phyloP scores from a whole-genome alignment of 1,140 invertebrate species.

The Dolichoris vasculosae region DNA sequence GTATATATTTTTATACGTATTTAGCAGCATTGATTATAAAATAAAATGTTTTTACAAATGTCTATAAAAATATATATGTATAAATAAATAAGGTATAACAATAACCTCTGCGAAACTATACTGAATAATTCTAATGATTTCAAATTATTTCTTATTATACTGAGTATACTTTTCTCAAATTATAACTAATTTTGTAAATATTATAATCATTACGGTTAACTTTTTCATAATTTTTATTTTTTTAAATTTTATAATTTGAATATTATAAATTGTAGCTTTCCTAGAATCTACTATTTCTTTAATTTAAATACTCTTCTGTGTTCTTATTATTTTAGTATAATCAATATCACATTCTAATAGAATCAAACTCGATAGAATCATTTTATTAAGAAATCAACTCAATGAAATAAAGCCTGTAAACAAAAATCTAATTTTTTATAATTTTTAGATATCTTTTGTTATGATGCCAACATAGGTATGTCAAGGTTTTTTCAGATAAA shows the following conservation, averaged over 20 bases:
- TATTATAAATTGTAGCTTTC: too few species aligned
- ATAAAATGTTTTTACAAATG: neutral
- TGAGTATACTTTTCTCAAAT: too few species aligned
- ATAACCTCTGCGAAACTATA: too few species aligned
- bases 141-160: too few species aligned
- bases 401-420: neutral
- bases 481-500: constrained; percentile 14
- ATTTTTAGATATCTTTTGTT: constrained; percentile 13
- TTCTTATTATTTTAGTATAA: neutral
- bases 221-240: neutral
- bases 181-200: too few species aligned
- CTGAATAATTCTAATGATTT: too few species aligned
- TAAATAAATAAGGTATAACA: neutral
- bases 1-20: neutral
- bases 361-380: neutral
- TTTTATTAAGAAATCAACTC: neutral
- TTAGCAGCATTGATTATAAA: neutral
- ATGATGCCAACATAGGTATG: constrained; percentile 12
- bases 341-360: neutral
- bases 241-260: neutral
- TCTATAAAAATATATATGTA: neutral
- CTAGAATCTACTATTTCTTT: neutral
- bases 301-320: neutral
- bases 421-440: constrained; percentile 5
- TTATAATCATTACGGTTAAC: neutral